Conservation (phyloP, 2,797 vertebrate genomes). For the Acanthurus tractus region DNA sequence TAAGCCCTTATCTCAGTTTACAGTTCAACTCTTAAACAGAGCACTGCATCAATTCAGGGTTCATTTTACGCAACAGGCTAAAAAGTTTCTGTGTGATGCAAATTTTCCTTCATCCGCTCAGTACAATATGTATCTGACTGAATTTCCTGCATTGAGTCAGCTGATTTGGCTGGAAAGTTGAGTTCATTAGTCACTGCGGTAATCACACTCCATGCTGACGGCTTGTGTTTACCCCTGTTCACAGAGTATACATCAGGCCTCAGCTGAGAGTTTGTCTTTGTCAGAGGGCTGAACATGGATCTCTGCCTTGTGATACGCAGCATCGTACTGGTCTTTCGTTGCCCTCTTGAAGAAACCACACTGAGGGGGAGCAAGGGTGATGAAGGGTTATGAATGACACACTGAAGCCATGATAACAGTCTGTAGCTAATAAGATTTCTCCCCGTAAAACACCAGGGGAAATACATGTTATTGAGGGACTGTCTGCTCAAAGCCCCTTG, state of each 20-base stretch:
- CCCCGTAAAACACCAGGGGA: slow-evolving; percentile 4
- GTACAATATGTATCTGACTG: slow-evolving; percentile 67
- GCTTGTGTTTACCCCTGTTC: slow-evolving; percentile 90
- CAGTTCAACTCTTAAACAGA: background rate
- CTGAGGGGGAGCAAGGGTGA: slow-evolving; percentile 93
- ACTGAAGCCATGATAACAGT: slow-evolving; percentile 1
- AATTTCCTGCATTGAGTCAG: slow-evolving; percentile 53
- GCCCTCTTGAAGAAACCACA: slow-evolving; percentile 99
- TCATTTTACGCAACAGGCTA: background rate
- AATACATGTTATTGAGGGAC: background rate
- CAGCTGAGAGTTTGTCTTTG: slow-evolving; percentile 98
- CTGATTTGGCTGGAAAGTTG: slow-evolving; percentile 51
- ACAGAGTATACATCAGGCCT: slow-evolving; percentile 92
- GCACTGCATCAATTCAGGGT: background rate
- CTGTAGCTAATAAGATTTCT: background rate
- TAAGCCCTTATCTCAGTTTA: background rate
- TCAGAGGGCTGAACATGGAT: slow-evolving; percentile 99
- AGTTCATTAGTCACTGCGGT: slow-evolving; percentile 74
- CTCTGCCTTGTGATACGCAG: slow-evolving; percentile 98
- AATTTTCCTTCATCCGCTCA: slow-evolving; percentile 8
- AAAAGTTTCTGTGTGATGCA: background rate
- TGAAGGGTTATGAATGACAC: slow-evolving; percentile 78
- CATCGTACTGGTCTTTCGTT: slow-evolving; percentile 95
- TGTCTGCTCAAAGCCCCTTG: too few species aligned
- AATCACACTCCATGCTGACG: slow-evolving; percentile 81